phyloP scores from a whole-genome alignment of 1,140 invertebrate genomes.

The Heliconius congener region DNA sequence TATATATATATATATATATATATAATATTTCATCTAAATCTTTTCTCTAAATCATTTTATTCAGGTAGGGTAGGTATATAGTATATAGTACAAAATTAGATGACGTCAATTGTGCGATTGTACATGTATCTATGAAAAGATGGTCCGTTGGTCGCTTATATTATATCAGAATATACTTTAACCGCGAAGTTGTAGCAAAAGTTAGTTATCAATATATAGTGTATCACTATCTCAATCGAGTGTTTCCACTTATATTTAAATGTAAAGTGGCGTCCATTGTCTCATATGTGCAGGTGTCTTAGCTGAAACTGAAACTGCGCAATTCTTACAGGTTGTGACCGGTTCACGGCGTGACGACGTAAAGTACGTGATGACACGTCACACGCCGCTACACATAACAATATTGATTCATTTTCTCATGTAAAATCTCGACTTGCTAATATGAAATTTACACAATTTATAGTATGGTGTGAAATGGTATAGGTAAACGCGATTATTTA shows the following conservation, averaged over 20 bases:
- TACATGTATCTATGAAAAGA: too few relatives aligned
- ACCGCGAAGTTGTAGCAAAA: too few relatives aligned
- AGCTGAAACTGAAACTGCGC: conserved; percentile 8
- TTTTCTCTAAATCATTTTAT: not conserved
- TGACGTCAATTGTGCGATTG: too few relatives aligned
- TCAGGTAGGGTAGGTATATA: too few relatives aligned
- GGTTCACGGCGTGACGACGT: not conserved
- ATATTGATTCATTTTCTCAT: conserved; percentile 6
- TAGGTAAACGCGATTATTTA: not conserved
- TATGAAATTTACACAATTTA: conserved; percentile 5
- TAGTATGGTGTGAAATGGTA: not conserved
- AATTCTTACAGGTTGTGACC: conserved; percentile 2
- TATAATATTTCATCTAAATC: not conserved
- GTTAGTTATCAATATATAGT: too few relatives aligned
- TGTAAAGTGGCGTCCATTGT: not conserved
- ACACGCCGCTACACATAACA: not conserved
- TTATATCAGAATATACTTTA: too few relatives aligned
- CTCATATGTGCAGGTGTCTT: not conserved
- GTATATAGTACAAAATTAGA: too few relatives aligned
- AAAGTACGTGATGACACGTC: not conserved
- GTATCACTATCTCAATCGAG: not conserved
- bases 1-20: too few relatives aligned
- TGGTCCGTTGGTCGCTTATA: too few relatives aligned
- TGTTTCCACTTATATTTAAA: not conserved
- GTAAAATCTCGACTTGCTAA: not conserved